Evolutionary conservation across 2,113 vertebrate species (phyloP).

Genomic region (Raja brachyura): DNA sequence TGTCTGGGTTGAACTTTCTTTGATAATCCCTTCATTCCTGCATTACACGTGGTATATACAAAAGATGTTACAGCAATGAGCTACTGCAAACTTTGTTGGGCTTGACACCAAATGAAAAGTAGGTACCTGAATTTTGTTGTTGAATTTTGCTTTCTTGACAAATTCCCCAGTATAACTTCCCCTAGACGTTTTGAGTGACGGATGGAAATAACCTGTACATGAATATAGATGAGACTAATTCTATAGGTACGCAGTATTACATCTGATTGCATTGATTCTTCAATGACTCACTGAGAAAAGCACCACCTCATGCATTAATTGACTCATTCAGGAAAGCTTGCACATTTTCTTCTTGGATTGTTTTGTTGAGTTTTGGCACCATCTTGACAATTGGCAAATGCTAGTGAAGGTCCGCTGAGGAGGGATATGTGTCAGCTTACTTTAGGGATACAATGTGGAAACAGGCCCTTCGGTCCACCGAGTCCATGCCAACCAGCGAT

Average conservation of each 20-base stretch:
- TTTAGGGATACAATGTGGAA: too few species aligned
- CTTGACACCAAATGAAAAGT: neutral
- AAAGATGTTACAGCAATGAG: neutral
- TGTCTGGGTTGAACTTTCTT: too few species aligned
- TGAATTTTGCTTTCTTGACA: neutral
- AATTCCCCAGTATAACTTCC: neutral
- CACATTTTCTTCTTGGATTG: neutral
- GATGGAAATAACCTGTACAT: neutral
- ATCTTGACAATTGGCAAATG: neutral
- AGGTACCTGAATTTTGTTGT: neutral
- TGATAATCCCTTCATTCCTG: neutral
- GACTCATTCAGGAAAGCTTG: conserved; percentile 10
- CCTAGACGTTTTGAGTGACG: neutral
- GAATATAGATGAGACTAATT: conserved; percentile 3
- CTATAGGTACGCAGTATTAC: neutral
- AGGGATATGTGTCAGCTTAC: neutral
- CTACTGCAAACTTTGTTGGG: neutral
- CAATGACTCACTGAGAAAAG: neutral
- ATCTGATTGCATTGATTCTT: neutral
- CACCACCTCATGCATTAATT: neutral
- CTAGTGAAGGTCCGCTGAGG: neutral
- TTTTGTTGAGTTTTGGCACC: neutral
- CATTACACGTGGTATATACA: too few species aligned
- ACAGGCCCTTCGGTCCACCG: too few species aligned
- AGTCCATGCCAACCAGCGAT: too few species aligned